These are phyloP conservation scores for Cryptophagus acutangulus DNA, from an alignment of 2,888 invertebrate species.

Conservation along the genomic window DNA sequence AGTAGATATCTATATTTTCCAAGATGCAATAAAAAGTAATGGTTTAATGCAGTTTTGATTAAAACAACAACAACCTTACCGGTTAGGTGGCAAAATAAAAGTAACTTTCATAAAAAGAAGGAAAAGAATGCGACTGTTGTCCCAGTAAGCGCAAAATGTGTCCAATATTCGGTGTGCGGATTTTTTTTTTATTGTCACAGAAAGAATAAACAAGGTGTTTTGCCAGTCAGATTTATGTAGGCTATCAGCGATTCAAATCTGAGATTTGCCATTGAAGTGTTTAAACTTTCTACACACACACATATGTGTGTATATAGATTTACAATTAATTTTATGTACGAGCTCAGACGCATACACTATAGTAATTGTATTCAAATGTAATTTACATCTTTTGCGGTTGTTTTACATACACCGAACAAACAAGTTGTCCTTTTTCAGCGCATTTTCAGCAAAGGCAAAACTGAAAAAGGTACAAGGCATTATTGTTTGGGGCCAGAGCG, in stretches of 20 bases:
- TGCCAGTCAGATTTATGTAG: slow-evolving; percentile 45
- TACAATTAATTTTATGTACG: slow-evolving; percentile 49
- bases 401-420: slow-evolving; percentile 21
- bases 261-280: slow-evolving; percentile 49
- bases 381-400: slow-evolving; percentile 32
- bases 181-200: too few relatives aligned
- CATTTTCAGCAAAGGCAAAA: background rate
- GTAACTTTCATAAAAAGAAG: too few relatives aligned
- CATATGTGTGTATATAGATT: slow-evolving; percentile 30
- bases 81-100: too few relatives aligned
- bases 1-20: too few relatives aligned
- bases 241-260: slow-evolving; percentile 47
- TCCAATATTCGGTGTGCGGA: too few relatives aligned
- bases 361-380: slow-evolving; percentile 49
- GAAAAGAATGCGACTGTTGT: too few relatives aligned
- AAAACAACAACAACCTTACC: too few relatives aligned
- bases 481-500: slow-evolving; percentile 1
- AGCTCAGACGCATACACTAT: slow-evolving; percentile 38
- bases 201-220: slow-evolving; percentile 48
- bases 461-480: background rate
- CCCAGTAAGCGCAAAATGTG: too few relatives aligned
- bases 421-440: slow-evolving; percentile 14
- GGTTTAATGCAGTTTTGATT: too few relatives aligned
- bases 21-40: too few relatives aligned
- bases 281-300: slow-evolving; percentile 43